Evolutionary conservation across 2,113 vertebrate species (phyloP).

Genomic region (Junco hyemalis): DNA sequence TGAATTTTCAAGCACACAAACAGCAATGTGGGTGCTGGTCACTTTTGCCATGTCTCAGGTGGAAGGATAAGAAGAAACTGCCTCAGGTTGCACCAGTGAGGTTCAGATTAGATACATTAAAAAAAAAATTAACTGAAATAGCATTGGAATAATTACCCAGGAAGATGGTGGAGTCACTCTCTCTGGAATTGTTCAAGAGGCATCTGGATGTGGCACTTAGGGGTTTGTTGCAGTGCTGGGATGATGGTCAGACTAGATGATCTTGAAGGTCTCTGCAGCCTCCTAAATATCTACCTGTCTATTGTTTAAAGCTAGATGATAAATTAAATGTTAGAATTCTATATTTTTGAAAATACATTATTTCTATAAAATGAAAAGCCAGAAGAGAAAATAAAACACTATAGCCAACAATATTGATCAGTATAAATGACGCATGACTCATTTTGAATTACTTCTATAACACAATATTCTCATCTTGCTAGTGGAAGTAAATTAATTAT

Average conservation of each 20-base stretch:
- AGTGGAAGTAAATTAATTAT: slow-evolving; percentile 52
- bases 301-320: not conserved
- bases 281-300: not conserved
- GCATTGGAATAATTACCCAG: not conserved
- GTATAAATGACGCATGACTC: slow-evolving; percentile 7
- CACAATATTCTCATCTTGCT: not conserved
- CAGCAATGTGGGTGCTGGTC: not conserved
- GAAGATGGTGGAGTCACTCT: not conserved
- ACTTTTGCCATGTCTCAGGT: not conserved
- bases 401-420: slow-evolving; percentile 8
- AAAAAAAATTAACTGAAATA: not conserved
- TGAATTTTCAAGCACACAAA: not conserved
- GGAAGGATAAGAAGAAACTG: not conserved
- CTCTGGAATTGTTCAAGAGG: not conserved
- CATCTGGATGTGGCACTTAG: not conserved
- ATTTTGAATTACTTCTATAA: slow-evolving; percentile 20
- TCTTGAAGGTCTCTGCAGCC: not conserved
- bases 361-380: slow-evolving; percentile 11
- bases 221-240: not conserved
- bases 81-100: not conserved
- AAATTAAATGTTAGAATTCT: not conserved
- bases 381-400: slow-evolving; percentile 8
- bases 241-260: not conserved
- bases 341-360: not conserved
- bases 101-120: not conserved